Base-by-base conservation (phyloP, 1,140 invertebrate species). In the Stegodyphus dumicola region DNA sequence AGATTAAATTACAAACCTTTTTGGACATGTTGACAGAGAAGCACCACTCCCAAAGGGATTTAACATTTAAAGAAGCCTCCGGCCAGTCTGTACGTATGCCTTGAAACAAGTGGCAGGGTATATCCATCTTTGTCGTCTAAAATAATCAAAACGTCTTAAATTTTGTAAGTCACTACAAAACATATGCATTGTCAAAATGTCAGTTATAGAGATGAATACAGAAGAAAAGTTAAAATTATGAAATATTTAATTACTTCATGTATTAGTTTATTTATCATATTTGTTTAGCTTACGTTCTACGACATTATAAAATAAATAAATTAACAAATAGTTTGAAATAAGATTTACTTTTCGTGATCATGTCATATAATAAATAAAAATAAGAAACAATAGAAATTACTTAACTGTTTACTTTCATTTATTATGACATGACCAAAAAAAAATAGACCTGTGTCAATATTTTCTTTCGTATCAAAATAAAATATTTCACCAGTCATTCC, bases 11-110 rank as follows among this genome's bases (percentile, higher is more conserved):
- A 33, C 33, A 33, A 33, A 77, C 75, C 60, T 77, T 18, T 7
- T 49, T 52, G 6, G 77, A 60, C 48, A 81, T 51, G 18, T 81
- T 74, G 15, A 18, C 49, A 6, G 71, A 64, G 18, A 85, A 77
- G 54, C 83, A 85, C 83, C 83, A 85, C n/a, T 85, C 83, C 83
- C 83, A 85, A 6, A 85, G 17, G 0, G 83, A 77, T 51, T 54
- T 52, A 6, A 85, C 71, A n/a, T 66, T 48, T 4, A 51, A 7
- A 10, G 53, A 10, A 5, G 74, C 70, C 0, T 60, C n/a, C 6
- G 83, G 83, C 83, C 83, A 85, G 64, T 85, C 83, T 17, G 6
- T 52, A 2, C 83, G 83, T 6, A 85, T 5, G 5, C 83, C 83
- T 71, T 85, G 83, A 54, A 85, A 85, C 52, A 77, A 54, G 53